phyloP scores from a whole-genome alignment of 2,888 invertebrate genomes.

The Erebia epiphron region DNA sequence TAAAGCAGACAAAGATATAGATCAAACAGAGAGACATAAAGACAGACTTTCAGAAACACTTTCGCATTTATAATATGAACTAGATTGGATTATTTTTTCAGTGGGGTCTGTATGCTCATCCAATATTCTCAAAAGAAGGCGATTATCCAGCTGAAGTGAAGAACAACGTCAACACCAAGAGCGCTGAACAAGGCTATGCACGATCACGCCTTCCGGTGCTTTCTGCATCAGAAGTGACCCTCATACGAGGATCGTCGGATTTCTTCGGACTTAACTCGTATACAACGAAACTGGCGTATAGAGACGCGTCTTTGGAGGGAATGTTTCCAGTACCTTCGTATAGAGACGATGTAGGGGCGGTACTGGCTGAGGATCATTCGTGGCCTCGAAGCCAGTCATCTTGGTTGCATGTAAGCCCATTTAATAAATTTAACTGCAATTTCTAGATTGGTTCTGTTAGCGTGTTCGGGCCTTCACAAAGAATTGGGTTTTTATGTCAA shows the following conservation, averaged over 20 bases:
- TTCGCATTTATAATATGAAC: too few relatives aligned
- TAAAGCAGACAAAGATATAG: too few relatives aligned
- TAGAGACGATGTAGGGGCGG: slow-evolving; percentile 61
- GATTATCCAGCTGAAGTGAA: slow-evolving; percentile 77
- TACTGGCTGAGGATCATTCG: slow-evolving; percentile 53
- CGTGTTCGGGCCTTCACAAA: too few relatives aligned
- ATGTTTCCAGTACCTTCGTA: slow-evolving; percentile 66
- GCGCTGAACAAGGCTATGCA: slow-evolving; percentile 70
- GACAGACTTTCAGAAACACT: too few relatives aligned
- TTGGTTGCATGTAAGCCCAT: slow-evolving; percentile 62
- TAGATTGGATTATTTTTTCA: slow-evolving; percentile 38
- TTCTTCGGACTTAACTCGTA: slow-evolving; percentile 87
- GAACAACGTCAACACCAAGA: slow-evolving; percentile 67
- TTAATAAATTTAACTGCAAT: not conserved
- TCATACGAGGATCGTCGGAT: slow-evolving; percentile 85
- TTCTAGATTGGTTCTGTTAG: not conserved
- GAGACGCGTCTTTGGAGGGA: slow-evolving; percentile 62
- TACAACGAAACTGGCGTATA: slow-evolving; percentile 72
- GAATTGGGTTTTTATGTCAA: too few relatives aligned
- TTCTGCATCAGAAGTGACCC: slow-evolving; percentile 79
- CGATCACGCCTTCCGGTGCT: slow-evolving; percentile 75
- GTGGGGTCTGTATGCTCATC: slow-evolving; percentile 73
- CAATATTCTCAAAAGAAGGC: slow-evolving; percentile 69
- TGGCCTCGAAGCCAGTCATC: slow-evolving; percentile 59
- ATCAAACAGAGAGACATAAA: too few relatives aligned